phyloP scores from a whole-genome alignment of 1,140 invertebrate genomes.

The Zaprionus taronus region DNA sequence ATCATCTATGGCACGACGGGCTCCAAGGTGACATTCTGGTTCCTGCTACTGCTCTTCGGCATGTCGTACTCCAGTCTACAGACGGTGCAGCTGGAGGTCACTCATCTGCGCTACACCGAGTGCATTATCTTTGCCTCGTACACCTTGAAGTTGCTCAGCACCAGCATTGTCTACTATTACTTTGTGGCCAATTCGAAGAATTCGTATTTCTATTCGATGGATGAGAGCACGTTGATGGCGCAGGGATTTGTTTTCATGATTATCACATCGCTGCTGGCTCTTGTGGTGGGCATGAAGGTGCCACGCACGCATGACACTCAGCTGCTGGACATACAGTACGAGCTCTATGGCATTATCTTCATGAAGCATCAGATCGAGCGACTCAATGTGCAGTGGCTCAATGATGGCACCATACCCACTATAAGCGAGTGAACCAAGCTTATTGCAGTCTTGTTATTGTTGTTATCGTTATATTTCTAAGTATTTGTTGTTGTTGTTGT shows the following conservation, averaged over 20 bases:
- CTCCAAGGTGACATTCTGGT: slow-evolving; percentile 66
- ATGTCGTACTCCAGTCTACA: slow-evolving; percentile 71
- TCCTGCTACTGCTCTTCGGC: slow-evolving; percentile 71
- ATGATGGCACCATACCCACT: slow-evolving; percentile 80
- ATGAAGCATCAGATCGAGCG: slow-evolving; percentile 82
- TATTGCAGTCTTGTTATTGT: background rate
- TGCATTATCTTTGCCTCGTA: slow-evolving; percentile 61
- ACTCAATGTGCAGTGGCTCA: slow-evolving; percentile 75
- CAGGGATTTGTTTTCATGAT: slow-evolving; percentile 80
- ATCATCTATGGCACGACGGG: slow-evolving; percentile 65
- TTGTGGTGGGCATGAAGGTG: slow-evolving; percentile 79
- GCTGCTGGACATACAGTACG: slow-evolving; percentile 76
- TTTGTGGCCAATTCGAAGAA: slow-evolving; percentile 71
- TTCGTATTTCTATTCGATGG: slow-evolving; percentile 75
- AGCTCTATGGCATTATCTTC: slow-evolving; percentile 78
- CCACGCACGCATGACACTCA: slow-evolving; percentile 67
- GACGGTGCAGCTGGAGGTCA: slow-evolving; percentile 70
- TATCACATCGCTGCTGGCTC: slow-evolving; percentile 67
- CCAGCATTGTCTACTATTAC: slow-evolving; percentile 68
- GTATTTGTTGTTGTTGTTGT: slow-evolving; percentile 6
- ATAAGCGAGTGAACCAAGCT: slow-evolving; percentile 60
- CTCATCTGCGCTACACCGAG: slow-evolving; percentile 72
- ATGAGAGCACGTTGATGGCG: slow-evolving; percentile 74
- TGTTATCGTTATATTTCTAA: background rate
- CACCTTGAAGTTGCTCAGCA: slow-evolving; percentile 64